Base-by-base conservation (phyloP, 1,140 invertebrate genomes). In the Brachionus plicatilis region DNA sequence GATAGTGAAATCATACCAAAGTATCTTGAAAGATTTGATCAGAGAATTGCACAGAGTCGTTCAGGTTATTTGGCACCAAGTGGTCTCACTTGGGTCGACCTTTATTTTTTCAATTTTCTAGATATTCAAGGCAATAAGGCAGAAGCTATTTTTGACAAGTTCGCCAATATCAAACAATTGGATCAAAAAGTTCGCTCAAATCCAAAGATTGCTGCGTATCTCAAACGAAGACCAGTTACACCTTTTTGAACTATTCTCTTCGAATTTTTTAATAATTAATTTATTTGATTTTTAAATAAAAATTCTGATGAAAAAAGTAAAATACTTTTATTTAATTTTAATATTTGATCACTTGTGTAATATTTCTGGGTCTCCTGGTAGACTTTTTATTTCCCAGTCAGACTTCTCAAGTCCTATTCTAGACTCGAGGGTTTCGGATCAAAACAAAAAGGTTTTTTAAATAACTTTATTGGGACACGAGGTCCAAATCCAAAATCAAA, bases 81-180 rank as follows among this genome's bases (percentile, higher is more conserved):
- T 60, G 65, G 65, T 68, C 41, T 82, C 8, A 65, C 79, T 17
- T 82, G 53, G 53, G 53, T 56, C 41, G 79, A 82, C 65, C 20
- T 82, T 0, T 82, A 65, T 65, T 47, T 82, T 7, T 45, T 82
- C 43, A 43, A 47, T 68, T 20, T 68, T 29, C 14, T 82, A 11
- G 79, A 82, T 9, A 12, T 43, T 17, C 37, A 24, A 11, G 50
- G 33, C 41, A 53, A 82, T 9, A 41, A 68, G 14, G 20, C 9
- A 20, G 27, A 82, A 1, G 12, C 20, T 29, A 27, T 68, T 2
- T 47, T 82, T 2, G 12, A 43, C 12, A 82, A 33, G 20, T 82
- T 65, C 20, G 5, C 12, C 1, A 17, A 82, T 82, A 8, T 82
- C n/a, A 82, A 82, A 27, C 29, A 47, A 37, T 45, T 84, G 41